phyloP scores from a whole-genome alignment of 2,113 vertebrate species.

The Enhydra lutris region DNA sequence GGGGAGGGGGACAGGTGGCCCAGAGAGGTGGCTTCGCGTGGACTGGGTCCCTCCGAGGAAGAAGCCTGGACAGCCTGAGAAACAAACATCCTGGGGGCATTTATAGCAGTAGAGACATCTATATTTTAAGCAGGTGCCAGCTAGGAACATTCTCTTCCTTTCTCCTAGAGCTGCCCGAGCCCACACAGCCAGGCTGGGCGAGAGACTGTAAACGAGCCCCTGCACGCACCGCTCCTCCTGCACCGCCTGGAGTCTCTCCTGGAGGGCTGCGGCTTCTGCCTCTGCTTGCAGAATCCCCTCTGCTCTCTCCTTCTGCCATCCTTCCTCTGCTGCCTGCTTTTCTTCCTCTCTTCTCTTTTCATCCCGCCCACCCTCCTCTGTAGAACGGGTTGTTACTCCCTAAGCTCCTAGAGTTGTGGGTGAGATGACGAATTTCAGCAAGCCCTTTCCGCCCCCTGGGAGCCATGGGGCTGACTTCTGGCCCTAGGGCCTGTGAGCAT shows the following conservation, averaged over 20 bases:
- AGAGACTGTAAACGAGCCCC: neutral
- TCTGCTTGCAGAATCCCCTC: neutral
- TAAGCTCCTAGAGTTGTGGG: neutral
- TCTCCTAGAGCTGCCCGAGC: neutral
- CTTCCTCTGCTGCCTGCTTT: neutral
- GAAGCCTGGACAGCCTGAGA: neutral
- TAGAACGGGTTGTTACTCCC: neutral
- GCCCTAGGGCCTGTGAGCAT: neutral
- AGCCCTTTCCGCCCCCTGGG: neutral
- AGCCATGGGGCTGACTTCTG: neutral
- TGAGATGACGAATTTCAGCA: neutral
- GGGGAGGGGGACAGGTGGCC: neutral
- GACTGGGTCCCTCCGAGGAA: neutral
- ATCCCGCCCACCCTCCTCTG: neutral
- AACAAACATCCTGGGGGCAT: neutral
- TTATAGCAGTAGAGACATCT: neutral
- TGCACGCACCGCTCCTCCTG: neutral
- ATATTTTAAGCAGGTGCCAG: conserved; percentile 31
- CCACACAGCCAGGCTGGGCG: neutral
- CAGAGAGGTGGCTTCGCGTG: neutral
- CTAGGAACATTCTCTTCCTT: neutral
- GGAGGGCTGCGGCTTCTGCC: neutral
- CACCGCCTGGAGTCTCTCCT: neutral
- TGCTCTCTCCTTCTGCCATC: neutral
- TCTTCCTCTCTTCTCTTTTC: neutral